Conservation (phyloP, 2,797 vertebrate genomes). For the Sardinella longiceps region DNA sequence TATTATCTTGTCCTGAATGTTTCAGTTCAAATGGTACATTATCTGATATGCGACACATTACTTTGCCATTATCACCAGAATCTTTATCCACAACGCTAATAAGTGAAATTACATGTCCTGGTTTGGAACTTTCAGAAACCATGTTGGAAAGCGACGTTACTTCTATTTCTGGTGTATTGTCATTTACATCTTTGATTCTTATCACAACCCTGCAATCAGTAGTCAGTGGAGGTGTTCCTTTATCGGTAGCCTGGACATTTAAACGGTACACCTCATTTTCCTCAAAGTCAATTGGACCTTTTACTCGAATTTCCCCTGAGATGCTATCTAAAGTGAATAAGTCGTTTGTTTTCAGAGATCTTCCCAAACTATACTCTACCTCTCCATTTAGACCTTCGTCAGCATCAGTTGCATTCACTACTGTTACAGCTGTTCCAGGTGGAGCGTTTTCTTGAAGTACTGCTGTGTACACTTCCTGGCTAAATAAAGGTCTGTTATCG, state of each 20-base stretch:
- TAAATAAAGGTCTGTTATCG: conserved; percentile 57
- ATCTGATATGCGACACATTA: conserved; percentile 36
- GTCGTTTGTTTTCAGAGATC: conserved; percentile 41
- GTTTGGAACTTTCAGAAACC: conserved; percentile 60
- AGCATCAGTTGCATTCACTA: conserved; percentile 60
- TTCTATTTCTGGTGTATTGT: conserved; percentile 68
- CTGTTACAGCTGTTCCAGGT: conserved; percentile 34
- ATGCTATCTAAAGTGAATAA: conserved; percentile 61
- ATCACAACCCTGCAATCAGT: conserved; percentile 61
- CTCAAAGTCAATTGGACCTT: conserved; percentile 64
- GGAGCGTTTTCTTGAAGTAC: conserved; percentile 58
- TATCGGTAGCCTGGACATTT: conserved; percentile 64
- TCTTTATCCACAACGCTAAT: conserved; percentile 60
- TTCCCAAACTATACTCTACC: conserved; percentile 61
- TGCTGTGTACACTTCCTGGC: conserved; percentile 55
- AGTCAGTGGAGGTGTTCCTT: conserved; percentile 58
- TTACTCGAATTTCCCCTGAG: conserved; percentile 61
- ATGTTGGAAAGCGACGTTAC: conserved; percentile 61
- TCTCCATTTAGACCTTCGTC: conserved; percentile 62
- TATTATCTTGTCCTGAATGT: conserved; percentile 60
- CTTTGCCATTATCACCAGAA: conserved; percentile 58
- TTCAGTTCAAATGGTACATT: conserved; percentile 63
- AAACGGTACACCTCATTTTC: conserved; percentile 58
- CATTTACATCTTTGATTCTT: conserved; percentile 64
- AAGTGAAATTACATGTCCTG: conserved; percentile 59